Evolutionary conservation across 2,797 vertebrate species (phyloP).

Genomic region (Sandelia bainsii): DNA sequence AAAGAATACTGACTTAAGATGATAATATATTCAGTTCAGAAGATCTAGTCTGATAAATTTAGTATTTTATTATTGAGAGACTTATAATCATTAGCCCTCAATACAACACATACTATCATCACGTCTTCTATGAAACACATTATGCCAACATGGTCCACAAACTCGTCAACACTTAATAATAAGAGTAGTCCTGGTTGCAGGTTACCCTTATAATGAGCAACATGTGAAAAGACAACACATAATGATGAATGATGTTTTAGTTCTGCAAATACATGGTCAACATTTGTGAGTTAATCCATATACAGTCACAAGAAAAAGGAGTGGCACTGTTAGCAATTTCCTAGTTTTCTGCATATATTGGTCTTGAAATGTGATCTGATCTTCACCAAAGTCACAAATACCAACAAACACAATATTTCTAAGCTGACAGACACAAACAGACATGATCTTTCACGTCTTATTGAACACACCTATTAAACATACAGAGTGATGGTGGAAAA

Average conservation of each 20-base stretch:
- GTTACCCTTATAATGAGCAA: constrained; percentile 1
- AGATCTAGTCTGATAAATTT: not conserved
- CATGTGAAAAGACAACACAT: not conserved
- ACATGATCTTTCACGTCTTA: no score
- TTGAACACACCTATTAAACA: no score
- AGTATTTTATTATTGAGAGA: not conserved
- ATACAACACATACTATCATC: not conserved
- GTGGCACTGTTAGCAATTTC: no score
- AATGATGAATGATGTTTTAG: not conserved
- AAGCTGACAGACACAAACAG: no score
- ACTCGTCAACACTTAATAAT: constrained; percentile 2
- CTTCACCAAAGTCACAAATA: no score
- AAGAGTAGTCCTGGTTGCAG: not conserved
- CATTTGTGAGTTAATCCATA: not conserved
- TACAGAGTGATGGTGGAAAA: no score
- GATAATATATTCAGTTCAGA: not conserved
- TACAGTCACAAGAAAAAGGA: no score
- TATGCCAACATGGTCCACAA: constrained; percentile 1
- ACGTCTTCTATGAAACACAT: not conserved
- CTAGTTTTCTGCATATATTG: no score
- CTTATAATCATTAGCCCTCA: not conserved
- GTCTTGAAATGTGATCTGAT: no score
- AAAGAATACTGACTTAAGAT: not conserved
- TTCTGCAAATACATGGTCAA: not conserved
- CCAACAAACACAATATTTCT: no score